Evolutionary conservation across 53 echinoderm and acorn worm genomes (phyloP).

Genomic region (Holothuria scabra): DNA sequence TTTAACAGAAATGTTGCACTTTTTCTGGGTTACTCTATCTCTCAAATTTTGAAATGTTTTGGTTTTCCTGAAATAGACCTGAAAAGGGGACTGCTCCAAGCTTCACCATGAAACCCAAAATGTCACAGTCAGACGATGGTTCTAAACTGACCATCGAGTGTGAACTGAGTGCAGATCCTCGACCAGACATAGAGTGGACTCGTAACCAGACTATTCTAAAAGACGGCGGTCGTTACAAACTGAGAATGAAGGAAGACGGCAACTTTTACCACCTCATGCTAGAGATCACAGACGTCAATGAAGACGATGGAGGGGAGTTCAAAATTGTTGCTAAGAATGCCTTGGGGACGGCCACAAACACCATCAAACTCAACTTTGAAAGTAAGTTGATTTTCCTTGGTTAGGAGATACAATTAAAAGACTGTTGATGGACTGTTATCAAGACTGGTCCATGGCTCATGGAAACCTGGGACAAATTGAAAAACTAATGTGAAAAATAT

Average conservation of each 20-base stretch:
- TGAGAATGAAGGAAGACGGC: constrained; percentile 72
- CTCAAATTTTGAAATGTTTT: too few species aligned
- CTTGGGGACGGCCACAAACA: constrained; percentile 91
- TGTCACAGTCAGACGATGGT: constrained; percentile 94
- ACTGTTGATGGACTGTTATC: too few species aligned
- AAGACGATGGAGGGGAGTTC: constrained; percentile 90
- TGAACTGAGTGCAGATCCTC: constrained; percentile 79
- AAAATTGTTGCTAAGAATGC: constrained; percentile 93
- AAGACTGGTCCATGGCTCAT: too few species aligned
- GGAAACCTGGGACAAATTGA: too few species aligned
- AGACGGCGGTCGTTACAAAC: constrained; percentile 75
- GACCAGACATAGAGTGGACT: constrained; percentile 87
- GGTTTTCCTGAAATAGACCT: not conserved
- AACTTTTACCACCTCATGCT: constrained; percentile 77
- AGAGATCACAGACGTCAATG: constrained; percentile 90
- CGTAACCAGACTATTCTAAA: constrained; percentile 68
- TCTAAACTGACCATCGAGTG: constrained; percentile 94
- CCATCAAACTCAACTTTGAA: constrained; percentile 98
- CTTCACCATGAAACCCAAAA: constrained; percentile 98
- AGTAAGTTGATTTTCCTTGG: constrained; percentile 59
- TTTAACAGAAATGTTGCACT: too few species aligned
- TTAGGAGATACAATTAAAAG: not conserved
- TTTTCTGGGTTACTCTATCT: too few species aligned
- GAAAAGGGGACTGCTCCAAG: constrained; percentile 83
- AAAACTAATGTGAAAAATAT: too few species aligned